Evolutionary conservation across 1,140 invertebrate species (phyloP).

Genomic region (Bombus ignitus): DNA sequence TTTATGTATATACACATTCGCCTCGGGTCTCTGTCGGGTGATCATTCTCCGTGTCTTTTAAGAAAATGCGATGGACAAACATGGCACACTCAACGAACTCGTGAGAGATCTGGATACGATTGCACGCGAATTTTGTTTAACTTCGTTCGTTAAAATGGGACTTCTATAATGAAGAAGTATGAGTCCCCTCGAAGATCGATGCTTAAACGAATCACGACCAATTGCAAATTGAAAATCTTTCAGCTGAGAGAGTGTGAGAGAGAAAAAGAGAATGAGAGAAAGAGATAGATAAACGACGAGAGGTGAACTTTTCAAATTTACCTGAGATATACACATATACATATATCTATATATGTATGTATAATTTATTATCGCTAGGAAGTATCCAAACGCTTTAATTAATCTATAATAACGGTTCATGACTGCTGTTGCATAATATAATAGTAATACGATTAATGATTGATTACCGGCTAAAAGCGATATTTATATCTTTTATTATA

Average conservation of each 20-base stretch:
- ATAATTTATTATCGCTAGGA: not conserved
- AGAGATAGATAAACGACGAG: not conserved
- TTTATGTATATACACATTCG: conserved; percentile 44
- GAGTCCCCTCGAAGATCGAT: not conserved
- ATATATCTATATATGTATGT: not conserved
- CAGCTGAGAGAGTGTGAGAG: not conserved
- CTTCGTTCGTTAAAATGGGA: not conserved
- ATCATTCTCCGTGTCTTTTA: conserved; percentile 1
- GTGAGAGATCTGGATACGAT: too few species aligned
- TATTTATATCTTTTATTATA: too few species aligned
- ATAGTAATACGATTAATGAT: too few species aligned
- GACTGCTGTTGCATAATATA: too few species aligned
- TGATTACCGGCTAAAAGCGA: too few species aligned
- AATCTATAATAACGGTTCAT: too few species aligned
- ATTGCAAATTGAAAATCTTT: conserved; percentile 10
- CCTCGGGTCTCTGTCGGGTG: not conserved
- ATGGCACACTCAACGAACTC: not conserved
- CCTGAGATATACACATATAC: not conserved
- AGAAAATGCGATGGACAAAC: not conserved
- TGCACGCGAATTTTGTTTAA: not conserved
- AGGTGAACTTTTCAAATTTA: conserved; percentile 43
- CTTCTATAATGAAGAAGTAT: not conserved
- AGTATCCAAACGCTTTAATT: not conserved
- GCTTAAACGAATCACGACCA: conserved; percentile 4
- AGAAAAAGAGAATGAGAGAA: not conserved